Evolutionary conservation across 2,113 vertebrate species (phyloP), one percentile per base, ranked within the genome.

Genomic region (Chiloscyllium plagiosum): DNA sequence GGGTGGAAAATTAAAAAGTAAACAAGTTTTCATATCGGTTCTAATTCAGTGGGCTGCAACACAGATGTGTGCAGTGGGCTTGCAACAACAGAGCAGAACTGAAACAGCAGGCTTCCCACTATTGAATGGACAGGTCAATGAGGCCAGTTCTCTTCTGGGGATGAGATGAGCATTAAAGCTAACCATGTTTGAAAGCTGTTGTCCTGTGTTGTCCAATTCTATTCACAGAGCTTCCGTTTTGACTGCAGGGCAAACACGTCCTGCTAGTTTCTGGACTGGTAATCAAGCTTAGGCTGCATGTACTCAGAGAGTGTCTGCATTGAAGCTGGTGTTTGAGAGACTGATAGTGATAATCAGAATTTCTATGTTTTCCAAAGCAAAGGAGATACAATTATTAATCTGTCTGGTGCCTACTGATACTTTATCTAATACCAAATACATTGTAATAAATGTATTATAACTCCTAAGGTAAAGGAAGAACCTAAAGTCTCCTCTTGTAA

Each of bases 31-130:
- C 26, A 90, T 52, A 90, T 90, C 26, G 61, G 26, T 90, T 90
- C 87, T 29, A 65, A 90, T 90, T 90, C 52, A 90, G 52, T 90
- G 87, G 87, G 17, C 52, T 90, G 92, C 69, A 66, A 66, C 65
- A 61, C 87, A 94, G 66, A 69, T 94, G 61, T 69, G 90, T 94
- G 65, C 65, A 68, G 56, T 37, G 90, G n/a, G 92, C 92, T 69
- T 94, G 66, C 42, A 94, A 69, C 66, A 94, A 69, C 92, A 94
- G 66, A 94, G 92, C n/a, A 94, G 92, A 69, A 70, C 52, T 22
- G 92, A 70, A 68, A 47, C 37, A 47, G 92, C 65, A 69, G 33
- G 33, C 90, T 93, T 0, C 56, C 8, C 20, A 24, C 92, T 69
- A 42, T 66, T 26, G 20, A 94, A 47, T 70, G 92, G 92, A 94